Evolutionary conservation across 2,797 vertebrate genomes (phyloP).

Genomic region (Eulemur mongoz): DNA sequence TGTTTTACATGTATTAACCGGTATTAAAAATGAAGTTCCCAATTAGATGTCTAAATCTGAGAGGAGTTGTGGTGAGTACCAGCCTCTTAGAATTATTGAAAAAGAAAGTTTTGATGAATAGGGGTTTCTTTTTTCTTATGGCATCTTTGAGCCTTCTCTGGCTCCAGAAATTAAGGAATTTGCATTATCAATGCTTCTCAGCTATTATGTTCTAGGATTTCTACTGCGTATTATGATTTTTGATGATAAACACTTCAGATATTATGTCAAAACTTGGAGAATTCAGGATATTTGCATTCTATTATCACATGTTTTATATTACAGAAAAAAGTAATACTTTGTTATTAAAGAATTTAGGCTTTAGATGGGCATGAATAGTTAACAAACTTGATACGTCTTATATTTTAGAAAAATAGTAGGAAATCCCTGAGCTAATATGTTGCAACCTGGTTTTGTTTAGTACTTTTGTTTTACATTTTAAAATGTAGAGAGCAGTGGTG

Average conservation of each 20-base stretch:
- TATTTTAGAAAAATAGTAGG: slow-evolving; percentile 73
- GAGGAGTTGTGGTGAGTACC: slow-evolving; percentile 53
- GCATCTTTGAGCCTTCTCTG: not conserved
- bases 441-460: slow-evolving; percentile 55
- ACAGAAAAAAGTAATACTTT: not conserved
- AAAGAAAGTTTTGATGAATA: slow-evolving; percentile 52
- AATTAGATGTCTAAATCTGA: slow-evolving; percentile 65
- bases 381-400: slow-evolving; percentile 65
- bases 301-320: slow-evolving; percentile 29
- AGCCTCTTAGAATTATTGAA: slow-evolving; percentile 48
- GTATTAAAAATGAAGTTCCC: slow-evolving; percentile 72
- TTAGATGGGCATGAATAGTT: slow-evolving; percentile 57
- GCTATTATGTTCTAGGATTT: slow-evolving; percentile 1
- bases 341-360: slow-evolving; percentile 52
- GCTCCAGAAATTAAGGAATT: slow-evolving; percentile 24
- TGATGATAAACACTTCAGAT: slow-evolving; percentile 27
- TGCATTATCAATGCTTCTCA: not conserved
- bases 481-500: not conserved
- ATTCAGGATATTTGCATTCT: slow-evolving; percentile 16
- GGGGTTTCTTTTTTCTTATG: slow-evolving; percentile 23
- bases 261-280: not conserved
- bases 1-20: slow-evolving; percentile 63
- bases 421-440: slow-evolving; percentile 65
- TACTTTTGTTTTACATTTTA: slow-evolving; percentile 79
- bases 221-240: slow-evolving; percentile 28